Base-by-base conservation (phyloP, 2,797 vertebrate genomes). In the Phrynocephalus guinanensis region DNA sequence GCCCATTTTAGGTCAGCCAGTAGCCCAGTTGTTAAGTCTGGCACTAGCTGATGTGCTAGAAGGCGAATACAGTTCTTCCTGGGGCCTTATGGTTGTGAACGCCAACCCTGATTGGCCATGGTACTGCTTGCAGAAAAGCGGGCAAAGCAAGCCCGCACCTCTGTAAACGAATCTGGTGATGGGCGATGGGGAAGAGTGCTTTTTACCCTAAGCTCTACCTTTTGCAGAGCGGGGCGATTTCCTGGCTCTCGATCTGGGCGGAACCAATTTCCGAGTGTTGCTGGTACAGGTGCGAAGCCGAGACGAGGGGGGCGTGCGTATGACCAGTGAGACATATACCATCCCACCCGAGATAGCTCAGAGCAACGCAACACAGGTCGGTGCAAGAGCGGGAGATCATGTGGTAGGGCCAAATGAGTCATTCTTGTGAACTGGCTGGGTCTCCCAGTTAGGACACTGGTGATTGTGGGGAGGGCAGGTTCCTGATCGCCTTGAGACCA, bases 201-300 rank as follows among this genome's bases (percentile, higher is more conserved):
- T n/a, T 82, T 28, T n/a, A 75, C 38, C 26, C 60, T 44, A 76
- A 33, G 0, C 72, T 33, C 67, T 93, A 20, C 24, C 91, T 73
- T n/a, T 48, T 16, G 2, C 91, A 98, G 98, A 98, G 86, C 95
- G 90, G 87, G 98, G 98, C 0, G 94, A 98, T 83, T 98, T 97
- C 92, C 92, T 98, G 94, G 98, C 98, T 0, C 71, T 98, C 94
- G 98, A 98, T 87, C 95, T 98, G 0, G 98, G 98, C 0, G 98
- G 98, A 1, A 98, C 98, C 18, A 98, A 98, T 93, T 98, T 98
- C 93, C 95, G 97, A 0, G 97, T 99, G 52, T 96, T 99, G 81
- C 93, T 97, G 20, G 97, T 98, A 0, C 95, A 48, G 0, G 95
- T 97, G 86, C 3, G 50, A 1, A 94, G 48, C 38, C 94, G 92